Conservation (phyloP, 2,888 invertebrate genomes). For the Himalopsyche anomala region DNA sequence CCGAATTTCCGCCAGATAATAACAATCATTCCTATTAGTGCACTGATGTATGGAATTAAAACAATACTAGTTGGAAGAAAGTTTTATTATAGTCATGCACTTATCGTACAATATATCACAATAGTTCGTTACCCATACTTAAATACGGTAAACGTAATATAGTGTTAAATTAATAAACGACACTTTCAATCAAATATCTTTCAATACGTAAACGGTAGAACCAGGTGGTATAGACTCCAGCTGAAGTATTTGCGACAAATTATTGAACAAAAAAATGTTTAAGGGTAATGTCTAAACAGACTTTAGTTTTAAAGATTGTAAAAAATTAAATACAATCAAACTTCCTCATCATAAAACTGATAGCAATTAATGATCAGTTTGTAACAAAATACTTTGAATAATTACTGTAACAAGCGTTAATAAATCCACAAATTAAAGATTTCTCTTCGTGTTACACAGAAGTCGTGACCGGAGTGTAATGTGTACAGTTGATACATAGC, state of each 20-base stretch:
- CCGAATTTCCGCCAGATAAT: slow-evolving; percentile 29
- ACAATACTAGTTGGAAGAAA: neutral
- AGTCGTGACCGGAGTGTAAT: slow-evolving; percentile 16
- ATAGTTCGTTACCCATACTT: neutral
- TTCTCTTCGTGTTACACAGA: neutral
- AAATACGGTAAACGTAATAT: too few species aligned
- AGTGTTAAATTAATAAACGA: too few species aligned
- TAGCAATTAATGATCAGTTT: neutral
- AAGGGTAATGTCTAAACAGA: too few species aligned
- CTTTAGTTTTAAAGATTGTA: too few species aligned
- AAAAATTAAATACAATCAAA: too few species aligned
- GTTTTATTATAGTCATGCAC: neutral
- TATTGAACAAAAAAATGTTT: too few species aligned
- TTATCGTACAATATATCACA: neutral
- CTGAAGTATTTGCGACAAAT: too few species aligned
- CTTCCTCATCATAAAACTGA: neutral
- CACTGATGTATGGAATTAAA: slow-evolving; percentile 31
- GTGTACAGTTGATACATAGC: neutral
- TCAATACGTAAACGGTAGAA: too few species aligned
- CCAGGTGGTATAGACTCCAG: too few species aligned
- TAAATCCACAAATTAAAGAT: neutral
- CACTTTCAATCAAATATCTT: too few species aligned
- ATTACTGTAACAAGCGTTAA: neutral
- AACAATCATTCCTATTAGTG: neutral
- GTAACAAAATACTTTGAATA: neutral